These are phyloP conservation scores for Lutraria rhynchaena DNA, from an alignment of 1,140 invertebrate genomes.

Conservation along the genomic window DNA sequence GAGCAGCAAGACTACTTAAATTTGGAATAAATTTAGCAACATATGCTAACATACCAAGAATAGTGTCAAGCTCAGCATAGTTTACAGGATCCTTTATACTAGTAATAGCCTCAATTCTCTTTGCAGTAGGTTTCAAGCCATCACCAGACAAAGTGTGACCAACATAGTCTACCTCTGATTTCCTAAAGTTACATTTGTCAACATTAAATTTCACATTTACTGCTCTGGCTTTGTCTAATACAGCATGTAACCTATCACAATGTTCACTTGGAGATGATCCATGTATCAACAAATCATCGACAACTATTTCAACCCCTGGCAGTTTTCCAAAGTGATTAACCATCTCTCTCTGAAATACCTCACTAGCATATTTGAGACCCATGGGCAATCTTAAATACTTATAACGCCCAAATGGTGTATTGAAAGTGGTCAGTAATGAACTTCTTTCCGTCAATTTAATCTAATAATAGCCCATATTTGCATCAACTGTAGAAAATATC, in stretches of 20 bases:
- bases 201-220: slow-evolving; percentile 62
- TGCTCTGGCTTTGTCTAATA: slow-evolving; percentile 77
- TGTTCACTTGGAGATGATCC: slow-evolving; percentile 56
- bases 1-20: slow-evolving; percentile 24
- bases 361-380: slow-evolving; percentile 70
- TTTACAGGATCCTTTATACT: slow-evolving; percentile 77
- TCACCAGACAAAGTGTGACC: slow-evolving; percentile 35
- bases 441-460: slow-evolving; percentile 43
- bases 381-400: slow-evolving; percentile 61
- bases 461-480: slow-evolving; percentile 36
- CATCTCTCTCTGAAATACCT: slow-evolving; percentile 82
- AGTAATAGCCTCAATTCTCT: slow-evolving; percentile 79
- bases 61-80: slow-evolving; percentile 74
- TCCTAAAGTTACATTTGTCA: not conserved
- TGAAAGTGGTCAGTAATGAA: slow-evolving; percentile 47
- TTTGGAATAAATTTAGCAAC: slow-evolving; percentile 79
- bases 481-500: slow-evolving; percentile 17
- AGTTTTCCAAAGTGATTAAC: slow-evolving; percentile 65
- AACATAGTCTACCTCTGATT: not conserved
- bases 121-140: slow-evolving; percentile 78
- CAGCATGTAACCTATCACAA: slow-evolving; percentile 62
- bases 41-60: slow-evolving; percentile 81
- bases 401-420: slow-evolving; percentile 60
- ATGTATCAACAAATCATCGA: slow-evolving; percentile 38
- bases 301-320: slow-evolving; percentile 62